These are phyloP conservation scores for Monodelphis domestica DNA, from an alignment of 2,797 vertebrate species.

Conservation along the genomic window DNA sequence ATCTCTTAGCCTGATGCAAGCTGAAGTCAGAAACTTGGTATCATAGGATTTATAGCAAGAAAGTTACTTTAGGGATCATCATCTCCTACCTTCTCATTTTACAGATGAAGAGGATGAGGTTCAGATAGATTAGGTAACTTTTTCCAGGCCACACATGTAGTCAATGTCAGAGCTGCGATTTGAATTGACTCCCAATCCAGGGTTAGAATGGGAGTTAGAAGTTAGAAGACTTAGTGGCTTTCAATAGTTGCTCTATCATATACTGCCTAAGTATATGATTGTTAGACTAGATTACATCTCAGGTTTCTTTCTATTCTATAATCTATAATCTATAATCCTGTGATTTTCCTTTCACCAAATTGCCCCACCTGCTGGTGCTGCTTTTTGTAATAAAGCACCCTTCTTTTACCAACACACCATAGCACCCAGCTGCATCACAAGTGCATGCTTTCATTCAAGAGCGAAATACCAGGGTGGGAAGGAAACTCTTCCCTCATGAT, in stretches of 20 bases:
- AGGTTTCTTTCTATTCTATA: background rate
- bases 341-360: background rate
- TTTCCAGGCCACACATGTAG: background rate
- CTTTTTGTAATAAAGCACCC: background rate
- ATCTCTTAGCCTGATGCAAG: background rate
- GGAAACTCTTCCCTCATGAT: background rate
- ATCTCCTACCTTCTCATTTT: background rate
- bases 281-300: background rate
- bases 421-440: background rate
- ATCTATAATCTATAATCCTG: background rate
- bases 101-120: background rate
- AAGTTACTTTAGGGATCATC: background rate
- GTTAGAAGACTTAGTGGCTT: background rate
- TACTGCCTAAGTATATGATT: background rate
- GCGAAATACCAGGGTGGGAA: background rate
- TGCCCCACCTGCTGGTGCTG: background rate
- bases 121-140: background rate
- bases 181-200: background rate
- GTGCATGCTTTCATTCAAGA: background rate
- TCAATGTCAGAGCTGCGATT: background rate
- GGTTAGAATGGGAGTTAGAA: background rate
- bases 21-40: background rate
- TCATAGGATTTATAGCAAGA: background rate
- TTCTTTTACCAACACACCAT: background rate
- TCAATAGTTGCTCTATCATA: background rate